Percentiles rank a stretch among this genome's conserved stretches.
Conservation (phyloP, 2,113 vertebrate species). For the Hydrolagus affinis region DNA sequence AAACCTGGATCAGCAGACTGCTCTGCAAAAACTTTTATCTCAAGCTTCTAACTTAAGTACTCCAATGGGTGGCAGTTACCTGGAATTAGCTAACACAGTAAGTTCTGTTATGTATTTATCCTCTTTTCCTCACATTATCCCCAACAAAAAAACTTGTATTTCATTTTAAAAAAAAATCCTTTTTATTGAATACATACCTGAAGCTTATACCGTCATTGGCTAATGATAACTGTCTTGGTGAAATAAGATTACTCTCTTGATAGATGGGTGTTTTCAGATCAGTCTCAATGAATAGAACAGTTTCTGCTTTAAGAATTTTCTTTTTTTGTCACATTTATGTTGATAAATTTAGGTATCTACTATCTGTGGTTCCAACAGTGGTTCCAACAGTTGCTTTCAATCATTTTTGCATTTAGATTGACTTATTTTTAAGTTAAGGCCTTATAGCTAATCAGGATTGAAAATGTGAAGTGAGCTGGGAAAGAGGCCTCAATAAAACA, state of each 20-base stretch:
- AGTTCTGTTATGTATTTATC: conserved; percentile 42
- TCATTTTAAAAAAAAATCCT: background rate
- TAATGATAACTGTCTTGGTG: background rate
- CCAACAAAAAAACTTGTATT: background rate
- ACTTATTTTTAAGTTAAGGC: too few relatives aligned
- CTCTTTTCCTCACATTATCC: background rate
- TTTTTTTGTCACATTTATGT: too few relatives aligned
- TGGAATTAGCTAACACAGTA: conserved; percentile 66
- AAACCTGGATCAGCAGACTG: conserved; percentile 41
- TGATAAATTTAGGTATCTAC: too few relatives aligned
- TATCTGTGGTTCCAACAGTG: too few relatives aligned
- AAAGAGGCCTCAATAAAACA: too few relatives aligned
- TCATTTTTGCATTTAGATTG: too few relatives aligned
- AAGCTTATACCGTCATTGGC: background rate
- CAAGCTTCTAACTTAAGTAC: conserved; percentile 41
- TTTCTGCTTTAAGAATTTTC: too few relatives aligned
- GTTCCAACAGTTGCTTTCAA: too few relatives aligned
- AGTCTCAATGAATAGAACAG: background rate
- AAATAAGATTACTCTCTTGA: background rate
- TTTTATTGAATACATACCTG: background rate
- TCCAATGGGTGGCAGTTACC: conserved; percentile 51
- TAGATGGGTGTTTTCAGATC: background rate
- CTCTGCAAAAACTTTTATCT: conserved; percentile 50
- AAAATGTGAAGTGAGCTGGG: too few relatives aligned
- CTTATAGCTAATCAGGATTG: too few relatives aligned